These are phyloP conservation scores for Kryptopterus vitreolus DNA, from an alignment of 2,797 vertebrate genomes.

Conservation along the genomic window DNA sequence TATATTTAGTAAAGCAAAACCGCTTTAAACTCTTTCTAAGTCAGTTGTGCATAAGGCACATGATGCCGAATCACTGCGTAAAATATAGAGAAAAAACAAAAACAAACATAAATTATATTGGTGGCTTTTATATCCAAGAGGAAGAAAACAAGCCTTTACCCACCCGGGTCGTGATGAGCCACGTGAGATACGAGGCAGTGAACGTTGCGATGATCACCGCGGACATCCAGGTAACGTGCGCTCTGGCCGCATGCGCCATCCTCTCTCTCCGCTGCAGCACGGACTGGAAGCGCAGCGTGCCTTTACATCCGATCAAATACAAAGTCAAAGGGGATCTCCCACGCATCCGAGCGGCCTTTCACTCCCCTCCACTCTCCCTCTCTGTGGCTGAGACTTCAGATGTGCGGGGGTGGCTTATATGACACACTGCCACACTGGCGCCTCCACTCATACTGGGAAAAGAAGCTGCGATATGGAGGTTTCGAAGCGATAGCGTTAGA, in stretches of 20 bases:
- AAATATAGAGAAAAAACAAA: background rate
- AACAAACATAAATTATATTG: background rate
- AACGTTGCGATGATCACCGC: conserved; percentile 32
- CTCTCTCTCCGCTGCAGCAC: conserved; percentile 31
- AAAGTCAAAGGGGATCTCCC: conserved; percentile 38
- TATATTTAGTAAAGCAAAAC: too few species aligned
- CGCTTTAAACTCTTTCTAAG: too few species aligned
- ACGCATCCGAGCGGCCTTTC: conserved; percentile 41
- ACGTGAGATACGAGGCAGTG: conserved; percentile 33
- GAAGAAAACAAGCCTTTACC: conserved; percentile 37
- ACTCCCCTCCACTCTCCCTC: conserved; percentile 40
- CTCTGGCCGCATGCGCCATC: conserved; percentile 41
- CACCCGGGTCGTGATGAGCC: conserved; percentile 43
- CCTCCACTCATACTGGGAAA: conserved; percentile 14
- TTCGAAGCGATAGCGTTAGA: background rate
- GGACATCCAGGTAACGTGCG: conserved; percentile 44
- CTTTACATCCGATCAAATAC: conserved; percentile 21
- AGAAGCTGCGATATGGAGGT: background rate
- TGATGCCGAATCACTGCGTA: background rate
- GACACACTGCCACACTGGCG: background rate
- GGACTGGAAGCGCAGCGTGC: conserved; percentile 9
- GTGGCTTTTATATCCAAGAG: too few species aligned
- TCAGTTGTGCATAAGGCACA: too few species aligned
- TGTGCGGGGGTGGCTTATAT: conserved; percentile 31
- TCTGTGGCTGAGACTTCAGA: conserved; percentile 26